Conservation (phyloP, 1,140 invertebrate species). For the Drosophila kurseongensis region DNA sequence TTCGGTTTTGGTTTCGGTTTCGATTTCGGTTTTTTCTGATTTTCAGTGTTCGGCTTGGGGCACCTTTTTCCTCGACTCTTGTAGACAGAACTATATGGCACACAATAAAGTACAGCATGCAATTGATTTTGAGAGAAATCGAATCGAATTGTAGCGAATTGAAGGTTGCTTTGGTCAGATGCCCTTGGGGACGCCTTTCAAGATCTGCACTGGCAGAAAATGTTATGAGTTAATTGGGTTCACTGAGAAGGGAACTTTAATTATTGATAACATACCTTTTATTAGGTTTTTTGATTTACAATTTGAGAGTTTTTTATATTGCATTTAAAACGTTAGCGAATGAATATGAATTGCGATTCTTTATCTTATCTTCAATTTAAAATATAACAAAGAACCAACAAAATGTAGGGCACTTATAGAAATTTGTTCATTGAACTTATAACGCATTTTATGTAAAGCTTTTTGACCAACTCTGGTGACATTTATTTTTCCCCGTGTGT, state of each 20-base stretch:
- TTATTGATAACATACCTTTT: too few relatives aligned
- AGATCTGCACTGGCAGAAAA: conserved; percentile 47
- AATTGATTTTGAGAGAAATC: conserved; percentile 68
- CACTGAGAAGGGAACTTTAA: too few relatives aligned
- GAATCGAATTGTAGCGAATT: conserved; percentile 50
- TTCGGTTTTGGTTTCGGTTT: conserved; percentile 13
- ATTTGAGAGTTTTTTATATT: too few relatives aligned
- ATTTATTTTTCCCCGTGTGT: conserved; percentile 20
- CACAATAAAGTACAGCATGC: conserved; percentile 72
- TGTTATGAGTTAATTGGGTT: too few relatives aligned
- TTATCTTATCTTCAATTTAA: too few relatives aligned
- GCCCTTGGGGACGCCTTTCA: conserved; percentile 63
- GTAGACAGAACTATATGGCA: conserved; percentile 39
- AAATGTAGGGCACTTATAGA: too few relatives aligned
- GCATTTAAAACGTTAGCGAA: too few relatives aligned
- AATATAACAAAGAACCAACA: too few relatives aligned
- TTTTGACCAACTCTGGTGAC: not conserved
- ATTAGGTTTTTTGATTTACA: too few relatives aligned
- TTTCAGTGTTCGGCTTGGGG: conserved; percentile 37
- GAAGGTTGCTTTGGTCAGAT: conserved; percentile 35
- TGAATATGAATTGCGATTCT: too few relatives aligned
- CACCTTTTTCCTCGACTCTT: conserved; percentile 17
- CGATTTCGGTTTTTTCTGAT: conserved; percentile 1
- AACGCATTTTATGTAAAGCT: not conserved
- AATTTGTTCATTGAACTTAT: not conserved